These are phyloP conservation scores for Periplaneta americana DNA, from an alignment of 1,140 invertebrate genomes.

Conservation along the genomic window DNA sequence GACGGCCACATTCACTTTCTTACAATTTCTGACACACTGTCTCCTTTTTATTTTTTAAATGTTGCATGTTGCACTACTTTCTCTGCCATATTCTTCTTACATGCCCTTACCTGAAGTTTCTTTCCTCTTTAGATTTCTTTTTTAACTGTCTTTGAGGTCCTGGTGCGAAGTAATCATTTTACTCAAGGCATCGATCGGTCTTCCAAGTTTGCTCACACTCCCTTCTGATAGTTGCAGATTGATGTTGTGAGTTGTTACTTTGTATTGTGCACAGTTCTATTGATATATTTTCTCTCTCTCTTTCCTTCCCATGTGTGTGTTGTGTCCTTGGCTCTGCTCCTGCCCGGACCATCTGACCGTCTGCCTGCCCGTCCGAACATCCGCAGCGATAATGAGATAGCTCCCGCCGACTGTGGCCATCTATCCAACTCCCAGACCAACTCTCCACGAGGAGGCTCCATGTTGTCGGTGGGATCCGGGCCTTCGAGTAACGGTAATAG, in stretches of 20 bases:
- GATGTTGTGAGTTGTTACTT: neutral
- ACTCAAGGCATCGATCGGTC: neutral
- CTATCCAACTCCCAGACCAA: conserved; percentile 16
- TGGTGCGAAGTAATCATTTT: too few relatives aligned
- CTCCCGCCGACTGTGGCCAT: conserved; percentile 30
- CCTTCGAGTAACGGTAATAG: conserved; percentile 23
- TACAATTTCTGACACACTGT: neutral
- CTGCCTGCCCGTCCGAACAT: neutral
- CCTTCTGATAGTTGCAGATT: neutral
- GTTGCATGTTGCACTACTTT: neutral
- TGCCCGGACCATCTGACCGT: neutral
- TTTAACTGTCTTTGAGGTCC: neutral
- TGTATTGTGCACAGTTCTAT: neutral
- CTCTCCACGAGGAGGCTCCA: conserved; percentile 10
- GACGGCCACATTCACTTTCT: neutral
- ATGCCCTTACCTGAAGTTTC: neutral
- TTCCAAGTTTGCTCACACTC: neutral
- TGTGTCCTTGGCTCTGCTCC: neutral
- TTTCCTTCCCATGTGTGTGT: neutral
- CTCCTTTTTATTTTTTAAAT: neutral
- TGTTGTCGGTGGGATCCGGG: neutral
- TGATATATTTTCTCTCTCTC: neutral
- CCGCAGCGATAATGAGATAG: conserved; percentile 44
- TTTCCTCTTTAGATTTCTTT: neutral
- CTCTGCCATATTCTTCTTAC: neutral